A percentile compares a stretch with the other conserved stretches of the same genome.
Conservation (phyloP, 2,113 vertebrate genomes). For the Aythya baeri region DNA sequence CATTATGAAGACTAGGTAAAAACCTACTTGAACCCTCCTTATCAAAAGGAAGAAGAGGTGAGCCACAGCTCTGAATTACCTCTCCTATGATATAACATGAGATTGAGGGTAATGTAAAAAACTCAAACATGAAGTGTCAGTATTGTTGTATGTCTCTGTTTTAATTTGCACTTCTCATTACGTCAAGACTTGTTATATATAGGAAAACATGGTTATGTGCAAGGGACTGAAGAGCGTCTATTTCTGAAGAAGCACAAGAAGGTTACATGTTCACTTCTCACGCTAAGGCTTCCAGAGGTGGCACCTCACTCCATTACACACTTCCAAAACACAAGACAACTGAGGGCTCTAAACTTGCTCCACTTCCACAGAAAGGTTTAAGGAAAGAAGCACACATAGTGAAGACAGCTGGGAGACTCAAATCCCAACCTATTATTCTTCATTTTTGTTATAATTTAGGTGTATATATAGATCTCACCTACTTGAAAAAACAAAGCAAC, state of each 20-base stretch:
- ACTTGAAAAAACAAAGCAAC: accelerated
- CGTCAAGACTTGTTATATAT: not conserved
- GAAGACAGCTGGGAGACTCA: not conserved
- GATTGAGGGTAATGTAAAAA: not conserved
- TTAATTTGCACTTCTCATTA: not conserved
- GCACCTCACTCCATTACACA: not conserved
- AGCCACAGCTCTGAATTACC: not conserved
- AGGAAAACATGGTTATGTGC: not conserved
- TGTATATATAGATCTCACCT: not conserved
- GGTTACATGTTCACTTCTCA: not conserved
- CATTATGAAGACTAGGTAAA: not conserved
- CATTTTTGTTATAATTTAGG: not conserved
- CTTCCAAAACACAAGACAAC: not conserved
- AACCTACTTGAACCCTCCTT: not conserved
- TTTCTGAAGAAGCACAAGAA: not conserved
- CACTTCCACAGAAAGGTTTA: not conserved
- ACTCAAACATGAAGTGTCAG: not conserved
- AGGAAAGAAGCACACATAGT: accelerated
- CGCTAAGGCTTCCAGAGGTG: not conserved
- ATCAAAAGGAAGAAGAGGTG: not conserved
- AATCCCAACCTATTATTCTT: not conserved
- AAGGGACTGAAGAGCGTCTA: accelerated
- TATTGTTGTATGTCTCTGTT: not conserved
- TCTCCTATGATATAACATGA: not conserved
- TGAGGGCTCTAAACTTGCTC: not conserved